phyloP scores from a whole-genome alignment of 2,113 vertebrate species.

The Panurus biarmicus region DNA sequence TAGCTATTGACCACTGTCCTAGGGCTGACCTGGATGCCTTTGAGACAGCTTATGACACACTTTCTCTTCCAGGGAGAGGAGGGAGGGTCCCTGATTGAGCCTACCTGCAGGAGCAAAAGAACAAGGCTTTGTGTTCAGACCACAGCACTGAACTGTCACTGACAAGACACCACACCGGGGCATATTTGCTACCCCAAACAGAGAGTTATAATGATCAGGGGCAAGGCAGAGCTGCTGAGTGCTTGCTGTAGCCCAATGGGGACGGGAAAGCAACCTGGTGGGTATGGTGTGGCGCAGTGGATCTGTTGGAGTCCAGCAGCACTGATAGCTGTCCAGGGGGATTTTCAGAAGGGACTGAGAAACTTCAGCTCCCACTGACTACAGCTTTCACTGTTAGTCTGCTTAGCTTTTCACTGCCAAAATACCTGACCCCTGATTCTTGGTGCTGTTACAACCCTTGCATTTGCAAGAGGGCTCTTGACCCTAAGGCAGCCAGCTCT shows the following conservation, averaged over 20 bases:
- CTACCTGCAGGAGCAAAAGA: neutral
- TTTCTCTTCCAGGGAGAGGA: neutral
- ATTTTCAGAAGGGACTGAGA: neutral
- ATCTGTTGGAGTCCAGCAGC: neutral
- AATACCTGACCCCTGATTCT: neutral
- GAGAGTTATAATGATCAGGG: neutral
- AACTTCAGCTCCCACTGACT: neutral
- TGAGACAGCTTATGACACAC: neutral
- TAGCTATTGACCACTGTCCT: neutral
- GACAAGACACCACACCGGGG: neutral
- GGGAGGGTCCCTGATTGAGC: neutral
- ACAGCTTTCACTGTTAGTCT: neutral
- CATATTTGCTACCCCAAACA: neutral
- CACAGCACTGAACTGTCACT: accelerated
- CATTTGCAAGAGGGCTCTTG: neutral
- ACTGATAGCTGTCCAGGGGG: neutral
- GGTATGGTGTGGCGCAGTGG: neutral
- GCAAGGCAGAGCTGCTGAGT: neutral
- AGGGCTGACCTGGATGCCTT: neutral
- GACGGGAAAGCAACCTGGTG: accelerated
- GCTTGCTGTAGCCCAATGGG: accelerated
- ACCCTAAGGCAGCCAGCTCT: neutral
- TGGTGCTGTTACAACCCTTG: accelerated
- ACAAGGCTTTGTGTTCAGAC: neutral
- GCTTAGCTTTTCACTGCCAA: neutral